Conservation (phyloP, 2,888 invertebrate species). For the Platycheirus albimanus region DNA sequence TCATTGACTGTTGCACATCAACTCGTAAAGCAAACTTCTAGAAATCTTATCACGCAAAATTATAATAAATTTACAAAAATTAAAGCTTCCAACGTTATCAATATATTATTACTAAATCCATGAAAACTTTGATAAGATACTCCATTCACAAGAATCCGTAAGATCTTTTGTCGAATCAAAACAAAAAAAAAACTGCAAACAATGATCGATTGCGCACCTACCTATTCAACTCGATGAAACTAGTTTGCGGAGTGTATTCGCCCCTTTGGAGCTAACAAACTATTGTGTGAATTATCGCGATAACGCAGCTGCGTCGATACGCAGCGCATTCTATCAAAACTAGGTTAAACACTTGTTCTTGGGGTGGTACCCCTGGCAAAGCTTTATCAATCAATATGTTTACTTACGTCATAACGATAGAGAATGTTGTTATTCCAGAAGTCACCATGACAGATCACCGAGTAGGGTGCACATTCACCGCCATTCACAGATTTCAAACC, state of each 20-base stretch:
- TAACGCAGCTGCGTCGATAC: constrained; percentile 25
- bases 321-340: constrained; percentile 35
- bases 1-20: too few relatives aligned
- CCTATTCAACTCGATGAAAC: constrained; percentile 2
- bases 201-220: background rate
- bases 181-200: background rate
- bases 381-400: constrained; percentile 19
- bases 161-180: background rate
- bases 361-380: constrained; percentile 18
- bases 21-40: too few relatives aligned
- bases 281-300: constrained; percentile 36
- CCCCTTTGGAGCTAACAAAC: constrained; percentile 26
- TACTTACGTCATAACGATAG: constrained; percentile 79
- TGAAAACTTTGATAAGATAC: background rate
- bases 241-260: constrained; percentile 4
- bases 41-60: too few relatives aligned
- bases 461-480: constrained; percentile 75
- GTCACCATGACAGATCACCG: constrained; percentile 80
- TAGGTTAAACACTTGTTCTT: constrained; percentile 66
- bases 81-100: too few relatives aligned
- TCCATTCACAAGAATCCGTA: constrained; percentile 20
- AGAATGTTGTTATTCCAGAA: constrained; percentile 81
- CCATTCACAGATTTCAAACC: constrained; percentile 77
- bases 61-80: too few relatives aligned
- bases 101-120: background rate